phyloP scores from a whole-genome alignment of 1,140 invertebrate genomes.

The Rhyzopertha dominica region DNA sequence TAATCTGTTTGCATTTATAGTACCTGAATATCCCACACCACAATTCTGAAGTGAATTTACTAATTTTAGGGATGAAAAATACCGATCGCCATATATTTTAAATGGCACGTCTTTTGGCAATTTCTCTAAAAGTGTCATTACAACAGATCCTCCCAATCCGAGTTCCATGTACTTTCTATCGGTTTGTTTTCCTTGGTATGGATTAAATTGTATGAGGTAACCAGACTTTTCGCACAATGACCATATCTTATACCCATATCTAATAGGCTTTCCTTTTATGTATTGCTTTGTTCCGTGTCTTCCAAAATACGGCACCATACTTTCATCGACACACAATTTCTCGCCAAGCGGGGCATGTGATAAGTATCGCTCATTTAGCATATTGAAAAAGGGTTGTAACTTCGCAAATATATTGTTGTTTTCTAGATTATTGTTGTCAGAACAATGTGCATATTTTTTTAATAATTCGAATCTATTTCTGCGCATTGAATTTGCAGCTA shows the following conservation, averaged over 20 bases:
- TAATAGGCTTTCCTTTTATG: constrained; percentile 20
- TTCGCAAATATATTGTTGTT: constrained; percentile 20
- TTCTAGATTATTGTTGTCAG: constrained; percentile 14
- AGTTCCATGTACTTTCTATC: constrained; percentile 19
- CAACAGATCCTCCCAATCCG: constrained; percentile 21
- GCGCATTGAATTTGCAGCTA: constrained; percentile 16
- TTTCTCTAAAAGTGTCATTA: constrained; percentile 16
- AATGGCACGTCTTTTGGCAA: constrained; percentile 17
- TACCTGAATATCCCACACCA: constrained; percentile 13
- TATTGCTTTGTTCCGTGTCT: constrained; percentile 20
- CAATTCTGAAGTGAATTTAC: constrained; percentile 9
- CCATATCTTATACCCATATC: constrained; percentile 26
- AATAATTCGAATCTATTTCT: constrained; percentile 22
- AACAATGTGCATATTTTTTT: constrained; percentile 17
- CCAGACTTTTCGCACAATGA: constrained; percentile 17
- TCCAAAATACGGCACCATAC: constrained; percentile 22
- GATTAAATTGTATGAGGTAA: constrained; percentile 20
- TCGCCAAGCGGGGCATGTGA: constrained; percentile 12
- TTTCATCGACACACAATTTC: constrained; percentile 22
- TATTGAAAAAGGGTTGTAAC: constrained; percentile 14
- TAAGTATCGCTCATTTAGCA: constrained; percentile 18
- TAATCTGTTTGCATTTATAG: constrained; percentile 9
- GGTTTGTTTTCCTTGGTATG: constrained; percentile 20
- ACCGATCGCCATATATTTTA: constrained; percentile 20
- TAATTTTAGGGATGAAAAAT: constrained; percentile 20